Percentiles rank a stretch among this genome's conserved stretches.
phyloP scores from a whole-genome alignment of 2,888 invertebrate genomes.

The Archips xylosteana region DNA sequence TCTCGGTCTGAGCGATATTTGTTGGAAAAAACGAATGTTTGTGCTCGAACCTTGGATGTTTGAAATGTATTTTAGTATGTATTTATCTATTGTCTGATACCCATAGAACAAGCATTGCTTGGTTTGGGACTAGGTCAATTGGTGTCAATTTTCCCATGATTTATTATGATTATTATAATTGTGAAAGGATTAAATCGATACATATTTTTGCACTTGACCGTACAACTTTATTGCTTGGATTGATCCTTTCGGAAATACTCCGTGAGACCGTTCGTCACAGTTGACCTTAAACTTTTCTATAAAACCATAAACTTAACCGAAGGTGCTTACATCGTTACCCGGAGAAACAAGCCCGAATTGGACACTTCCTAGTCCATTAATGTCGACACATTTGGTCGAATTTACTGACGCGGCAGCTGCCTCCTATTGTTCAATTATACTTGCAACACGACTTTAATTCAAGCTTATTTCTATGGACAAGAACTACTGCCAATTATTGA shows the following conservation, averaged over 20 bases:
- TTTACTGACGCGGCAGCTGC: constrained; percentile 9
- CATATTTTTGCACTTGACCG: too few relatives aligned
- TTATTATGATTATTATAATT: too few relatives aligned
- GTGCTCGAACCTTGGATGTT: too few relatives aligned
- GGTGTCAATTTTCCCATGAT: too few relatives aligned
- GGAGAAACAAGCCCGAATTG: constrained; percentile 32
- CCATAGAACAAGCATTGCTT: too few relatives aligned
- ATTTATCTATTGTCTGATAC: too few relatives aligned
- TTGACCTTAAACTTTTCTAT: not conserved
- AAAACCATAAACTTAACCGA: constrained; percentile 16
- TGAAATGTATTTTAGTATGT: too few relatives aligned
- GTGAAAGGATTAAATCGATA: too few relatives aligned
- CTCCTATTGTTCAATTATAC: constrained; percentile 3
- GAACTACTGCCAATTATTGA: not conserved
- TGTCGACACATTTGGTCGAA: constrained; percentile 11
- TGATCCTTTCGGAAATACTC: not conserved
- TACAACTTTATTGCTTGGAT: too few relatives aligned
- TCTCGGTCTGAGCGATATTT: too few relatives aligned
- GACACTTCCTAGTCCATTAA: constrained; percentile 34
- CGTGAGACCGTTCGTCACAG: not conserved
- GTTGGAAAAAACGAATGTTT: too few relatives aligned
- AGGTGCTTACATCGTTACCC: constrained; percentile 14
- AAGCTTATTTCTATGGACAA: not conserved
- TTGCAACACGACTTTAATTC: not conserved
- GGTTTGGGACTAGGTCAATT: too few relatives aligned